Conservation (phyloP, 35 echinoderm and acorn worm genomes). For the Ptychodera flava region DNA sequence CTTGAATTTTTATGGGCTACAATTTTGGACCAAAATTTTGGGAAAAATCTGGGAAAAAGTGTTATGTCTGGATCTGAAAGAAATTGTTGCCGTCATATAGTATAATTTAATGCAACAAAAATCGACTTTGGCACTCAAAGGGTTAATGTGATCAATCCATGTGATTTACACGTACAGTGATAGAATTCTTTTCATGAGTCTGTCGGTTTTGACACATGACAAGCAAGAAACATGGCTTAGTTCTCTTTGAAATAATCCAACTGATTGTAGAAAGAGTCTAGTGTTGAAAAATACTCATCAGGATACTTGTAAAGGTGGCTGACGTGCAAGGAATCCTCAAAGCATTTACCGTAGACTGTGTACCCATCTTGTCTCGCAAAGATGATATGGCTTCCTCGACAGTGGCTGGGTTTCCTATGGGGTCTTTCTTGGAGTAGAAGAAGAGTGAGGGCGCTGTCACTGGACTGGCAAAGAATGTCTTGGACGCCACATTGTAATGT, state of each 20-base stretch:
- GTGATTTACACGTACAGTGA: too few species aligned
- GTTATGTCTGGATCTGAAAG: too few species aligned
- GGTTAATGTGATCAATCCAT: too few species aligned
- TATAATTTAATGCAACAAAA: too few species aligned
- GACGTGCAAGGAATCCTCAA: constrained; percentile 73
- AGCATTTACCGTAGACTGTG: constrained; percentile 56
- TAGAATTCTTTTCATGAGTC: too few species aligned
- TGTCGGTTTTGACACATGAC: too few species aligned
- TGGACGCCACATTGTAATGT: constrained; percentile 49
- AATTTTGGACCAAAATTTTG: too few species aligned
- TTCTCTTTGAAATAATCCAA: constrained; percentile 75
- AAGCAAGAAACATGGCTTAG: too few species aligned
- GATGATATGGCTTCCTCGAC: constrained; percentile 30
- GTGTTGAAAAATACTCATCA: constrained; percentile 56
- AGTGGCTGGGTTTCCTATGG: constrained; percentile 27
- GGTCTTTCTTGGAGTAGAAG: constrained; percentile 76
- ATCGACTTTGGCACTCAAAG: too few species aligned
- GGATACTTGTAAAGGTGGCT: constrained; percentile 70
- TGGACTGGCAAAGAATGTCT: constrained; percentile 53
- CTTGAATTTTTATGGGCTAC: too few species aligned
- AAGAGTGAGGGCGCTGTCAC: constrained; percentile 65
- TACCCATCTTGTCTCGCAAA: constrained; percentile 42
- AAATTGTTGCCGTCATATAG: too few species aligned
- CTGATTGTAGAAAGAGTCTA: constrained; percentile 35
- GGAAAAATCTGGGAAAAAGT: too few species aligned